Evolutionary conservation across 2,888 invertebrate genomes (phyloP), one percentile per base, ranked within the genome.

Genomic region (Megastigmus dorsalis): DNA sequence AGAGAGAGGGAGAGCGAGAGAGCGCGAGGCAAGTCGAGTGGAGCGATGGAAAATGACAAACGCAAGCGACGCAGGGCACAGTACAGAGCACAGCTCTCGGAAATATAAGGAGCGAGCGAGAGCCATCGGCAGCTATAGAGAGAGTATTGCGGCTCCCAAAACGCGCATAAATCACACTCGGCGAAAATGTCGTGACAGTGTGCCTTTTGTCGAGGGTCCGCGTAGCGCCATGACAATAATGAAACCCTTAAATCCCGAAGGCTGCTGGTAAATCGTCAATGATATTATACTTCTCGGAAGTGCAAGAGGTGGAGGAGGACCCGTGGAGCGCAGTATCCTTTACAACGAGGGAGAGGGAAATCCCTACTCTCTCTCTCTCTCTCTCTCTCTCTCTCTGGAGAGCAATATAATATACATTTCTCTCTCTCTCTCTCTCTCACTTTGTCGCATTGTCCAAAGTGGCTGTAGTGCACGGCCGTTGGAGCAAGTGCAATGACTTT

Each of bases 211-310:
- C 69, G 55, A 45, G 18, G 57, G 28, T 41, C 9, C 50, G 38
- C 54, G 20, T 52, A 68, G 67, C 67, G 68, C 68, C 75, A 68
- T 50, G 41, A 63, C 43, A 65, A 54, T 59, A 65, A 72, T 66
- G 60, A 66, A 70, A 70, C 33, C 60, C 75, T 75, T 60, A 52
- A 69, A 59, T 43, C 75, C 45, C 54, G 70, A 67, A 71, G 60
- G 62, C 62, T 71, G 67, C 71, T 76, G 72, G 57, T 68, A 48
- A 75, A 68, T 72, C 72, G 75, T 18, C 67, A 38, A 66, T 73
- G 76, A 76, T 76, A 73, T 73, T 69, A 76, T 76, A 76, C 62
- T 73, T 76, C 76, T 54, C 30, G 36, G 73, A 76, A 73, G 30
- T 23, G 43, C 15, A n/a, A n/a, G n/a, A n/a, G n/a, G n/a, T n/a